Base-by-base conservation (phyloP, 1,140 invertebrate genomes). In the Triops longicaudatus region DNA sequence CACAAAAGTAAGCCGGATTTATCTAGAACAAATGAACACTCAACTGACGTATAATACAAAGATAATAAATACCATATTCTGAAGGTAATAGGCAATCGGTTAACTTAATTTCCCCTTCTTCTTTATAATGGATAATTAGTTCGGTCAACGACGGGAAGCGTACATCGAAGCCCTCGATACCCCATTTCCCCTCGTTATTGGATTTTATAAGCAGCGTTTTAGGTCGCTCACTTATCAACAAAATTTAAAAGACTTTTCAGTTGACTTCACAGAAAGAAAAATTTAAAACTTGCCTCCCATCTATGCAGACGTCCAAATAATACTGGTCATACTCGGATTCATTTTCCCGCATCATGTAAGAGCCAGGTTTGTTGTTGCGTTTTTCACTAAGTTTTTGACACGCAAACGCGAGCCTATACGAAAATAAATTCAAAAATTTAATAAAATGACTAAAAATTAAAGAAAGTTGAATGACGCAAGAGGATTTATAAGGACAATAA, bases 321-420 rank as follows among this genome's bases (percentile, higher is more conserved):
- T 89, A 95, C 42, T 87, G 86, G 83, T 91, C 88, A 81, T 94
- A 95, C 73, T 88, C 87, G 10, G 87, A 88, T 83, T 92, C 90
- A 82, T 92, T 92, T 83, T 95, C 91, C 43, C 94, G 86, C 14
- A 96, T 82, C 79, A 96, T 90, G 83, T 89, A 96, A 81, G 89
- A 91, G 12, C 93, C 93, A 74, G 88, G 85, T 83, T 89, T 88
- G 81, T 92, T 90, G 1, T 87, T 86, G 42, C 91, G 86, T 82
- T 93, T 93, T 78, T 92, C 89, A 83, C 91, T 88, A 43, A 96
- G 85, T 84, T 95, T 95, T 31, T 89, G 86, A 81, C 93, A 91
- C 1, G 93, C 91, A 86, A 95, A 96, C 81, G 90, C 89, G 73
- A 89, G 90, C 17, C 93, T 93, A 81, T 78, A 85, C 86, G 81